Evolutionary conservation across 2,113 vertebrate genomes (phyloP).

Genomic region (Alaudala cheleensis): DNA sequence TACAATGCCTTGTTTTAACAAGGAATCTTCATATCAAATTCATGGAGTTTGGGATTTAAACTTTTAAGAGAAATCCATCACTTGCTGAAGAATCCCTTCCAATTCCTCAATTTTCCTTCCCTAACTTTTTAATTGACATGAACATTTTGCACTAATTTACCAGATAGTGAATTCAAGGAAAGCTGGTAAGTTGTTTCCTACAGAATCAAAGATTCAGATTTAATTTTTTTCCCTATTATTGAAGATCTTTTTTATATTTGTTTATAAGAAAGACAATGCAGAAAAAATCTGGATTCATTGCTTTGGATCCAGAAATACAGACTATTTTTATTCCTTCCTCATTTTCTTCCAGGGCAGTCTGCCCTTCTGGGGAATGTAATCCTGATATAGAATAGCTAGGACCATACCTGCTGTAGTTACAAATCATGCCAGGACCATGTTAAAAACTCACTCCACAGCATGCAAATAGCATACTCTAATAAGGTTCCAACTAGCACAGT

Average conservation of each 20-base stretch:
- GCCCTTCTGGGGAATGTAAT: not conserved
- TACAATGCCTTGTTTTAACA: not conserved
- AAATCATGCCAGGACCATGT: not conserved
- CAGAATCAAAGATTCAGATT: not conserved
- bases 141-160: not conserved
- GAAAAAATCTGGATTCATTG: not conserved
- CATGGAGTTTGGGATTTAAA: not conserved
- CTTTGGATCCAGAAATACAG: not conserved
- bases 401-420: not conserved
- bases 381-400: not conserved
- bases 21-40: not conserved
- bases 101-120: not conserved
- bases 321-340: not conserved
- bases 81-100: not conserved
- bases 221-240: not conserved
- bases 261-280: not conserved
- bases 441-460: not conserved
- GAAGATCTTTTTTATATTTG: not conserved
- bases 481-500: not conserved
- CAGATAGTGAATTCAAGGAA: not conserved
- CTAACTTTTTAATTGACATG: not conserved
- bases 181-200: not conserved
- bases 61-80: not conserved
- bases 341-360: conserved; percentile 2
- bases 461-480: not conserved